These are phyloP conservation scores for Caenorhabditis plicata DNA, from an alignment of 2,888 invertebrate species.

Conservation along the genomic window DNA sequence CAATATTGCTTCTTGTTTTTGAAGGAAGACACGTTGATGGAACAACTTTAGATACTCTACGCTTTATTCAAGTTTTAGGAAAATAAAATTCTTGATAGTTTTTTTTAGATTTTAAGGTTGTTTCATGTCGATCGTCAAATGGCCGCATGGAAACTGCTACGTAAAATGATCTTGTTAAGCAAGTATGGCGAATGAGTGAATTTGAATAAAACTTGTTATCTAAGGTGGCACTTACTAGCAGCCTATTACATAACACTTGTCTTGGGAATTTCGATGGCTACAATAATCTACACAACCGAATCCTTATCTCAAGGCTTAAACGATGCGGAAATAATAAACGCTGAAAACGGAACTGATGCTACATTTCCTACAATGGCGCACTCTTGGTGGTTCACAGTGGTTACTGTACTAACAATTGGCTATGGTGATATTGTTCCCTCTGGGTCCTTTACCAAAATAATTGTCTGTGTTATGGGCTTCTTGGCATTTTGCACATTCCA, in stretches of 20 bases:
- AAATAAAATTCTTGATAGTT: not conserved
- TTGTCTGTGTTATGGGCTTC: conserved; percentile 54
- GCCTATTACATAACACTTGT: conserved; percentile 55
- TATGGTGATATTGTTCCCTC: conserved; percentile 58
- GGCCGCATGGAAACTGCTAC: conserved; percentile 52
- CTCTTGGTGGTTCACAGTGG: conserved; percentile 58
- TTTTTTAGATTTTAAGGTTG: conserved; percentile 54
- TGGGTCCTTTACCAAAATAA: conserved; percentile 49
- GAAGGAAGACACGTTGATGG: conserved; percentile 33
- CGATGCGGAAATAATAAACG: conserved; percentile 8
- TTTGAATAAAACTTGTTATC: not conserved
- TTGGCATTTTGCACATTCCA: conserved; percentile 51
- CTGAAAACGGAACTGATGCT: conserved; percentile 7
- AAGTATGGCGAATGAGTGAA: conserved; percentile 20
- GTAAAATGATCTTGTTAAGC: conserved; percentile 48
- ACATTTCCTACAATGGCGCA: conserved; percentile 44
- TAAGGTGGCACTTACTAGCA: conserved; percentile 45
- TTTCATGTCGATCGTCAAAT: conserved; percentile 60
- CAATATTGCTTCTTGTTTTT: conserved; percentile 45
- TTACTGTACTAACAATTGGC: conserved; percentile 52
- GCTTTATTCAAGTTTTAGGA: conserved; percentile 37
- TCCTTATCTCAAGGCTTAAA: conserved; percentile 16
- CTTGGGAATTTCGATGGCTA: conserved; percentile 42
- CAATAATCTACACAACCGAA: conserved; percentile 46
- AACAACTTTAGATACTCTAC: conserved; percentile 29